A percentile compares a stretch with the other conserved stretches of the same genome.
These are phyloP conservation scores for Aphrophora alni DNA, from an alignment of 2,888 invertebrate species.

Conservation along the genomic window DNA sequence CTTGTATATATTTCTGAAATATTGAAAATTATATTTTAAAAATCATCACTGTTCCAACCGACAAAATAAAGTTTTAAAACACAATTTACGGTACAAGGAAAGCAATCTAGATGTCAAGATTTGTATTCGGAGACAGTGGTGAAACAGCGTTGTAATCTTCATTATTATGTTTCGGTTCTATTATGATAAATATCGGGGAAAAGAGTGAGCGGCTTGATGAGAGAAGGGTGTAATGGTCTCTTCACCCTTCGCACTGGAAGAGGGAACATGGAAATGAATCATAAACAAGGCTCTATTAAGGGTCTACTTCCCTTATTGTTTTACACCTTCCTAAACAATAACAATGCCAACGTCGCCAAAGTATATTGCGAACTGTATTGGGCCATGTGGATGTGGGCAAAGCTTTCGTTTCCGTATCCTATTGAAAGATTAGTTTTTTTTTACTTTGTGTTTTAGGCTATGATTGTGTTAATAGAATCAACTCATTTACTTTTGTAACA, in stretches of 20 bases:
- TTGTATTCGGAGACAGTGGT: too few relatives aligned
- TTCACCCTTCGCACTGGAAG: neutral
- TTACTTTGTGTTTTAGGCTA: too few relatives aligned
- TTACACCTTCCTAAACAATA: slow-evolving; percentile 1
- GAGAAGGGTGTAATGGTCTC: neutral
- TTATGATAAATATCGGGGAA: neutral
- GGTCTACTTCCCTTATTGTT: slow-evolving; percentile 2
- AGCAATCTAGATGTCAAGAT: too few relatives aligned
- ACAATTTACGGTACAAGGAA: too few relatives aligned
- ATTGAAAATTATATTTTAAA: too few relatives aligned
- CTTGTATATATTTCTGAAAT: too few relatives aligned
- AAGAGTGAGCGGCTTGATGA: neutral
- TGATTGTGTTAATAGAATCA: too few relatives aligned
- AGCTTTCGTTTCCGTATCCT: neutral
- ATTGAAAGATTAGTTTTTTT: too few relatives aligned
- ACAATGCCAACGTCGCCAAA: neutral
- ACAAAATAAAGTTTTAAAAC: too few relatives aligned
- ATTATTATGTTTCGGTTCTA: neutral
- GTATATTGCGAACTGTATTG: neutral
- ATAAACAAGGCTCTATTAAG: neutral
- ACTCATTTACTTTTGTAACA: too few relatives aligned
- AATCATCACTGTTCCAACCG: too few relatives aligned
- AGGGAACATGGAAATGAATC: slow-evolving; percentile 3
- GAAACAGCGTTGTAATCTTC: neutral
- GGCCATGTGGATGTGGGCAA: neutral